Conservation (phyloP, 2,797 vertebrate species). For the Tachyglossus aculeatus region DNA sequence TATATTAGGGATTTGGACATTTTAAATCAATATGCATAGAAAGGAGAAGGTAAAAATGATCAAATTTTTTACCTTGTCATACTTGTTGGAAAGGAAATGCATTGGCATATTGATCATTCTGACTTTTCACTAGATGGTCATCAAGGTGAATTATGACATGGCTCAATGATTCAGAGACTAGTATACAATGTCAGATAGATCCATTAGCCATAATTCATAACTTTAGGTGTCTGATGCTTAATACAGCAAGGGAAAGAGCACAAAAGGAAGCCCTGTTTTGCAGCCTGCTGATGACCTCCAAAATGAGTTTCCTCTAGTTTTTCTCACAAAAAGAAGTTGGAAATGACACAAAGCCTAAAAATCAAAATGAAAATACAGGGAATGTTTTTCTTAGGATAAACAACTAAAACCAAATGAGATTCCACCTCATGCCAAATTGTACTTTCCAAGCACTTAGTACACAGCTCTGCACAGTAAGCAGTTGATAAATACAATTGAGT, state of each 20-base stretch:
- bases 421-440: no score
- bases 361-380: neutral
- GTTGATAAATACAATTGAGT: no score
- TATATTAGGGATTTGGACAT: neutral
- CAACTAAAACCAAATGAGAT: neutral
- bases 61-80: neutral
- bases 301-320: conserved; percentile 5
- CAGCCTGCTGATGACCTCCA: neutral
- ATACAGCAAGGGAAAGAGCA: neutral
- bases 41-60: neutral
- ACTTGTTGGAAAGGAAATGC: neutral
- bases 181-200: neutral
- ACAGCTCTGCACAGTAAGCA: no score
- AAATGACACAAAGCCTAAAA: neutral
- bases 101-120: neutral
- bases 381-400: neutral
- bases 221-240: neutral
- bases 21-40: conserved; percentile 10
- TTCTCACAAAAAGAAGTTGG: neutral
- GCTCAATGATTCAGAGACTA: neutral
- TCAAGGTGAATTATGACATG: neutral
- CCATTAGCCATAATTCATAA: neutral
- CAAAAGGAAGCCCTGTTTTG: neutral
- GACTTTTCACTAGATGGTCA: neutral
- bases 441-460: no score